A percentile compares a stretch with the other conserved stretches of the same genome.
Conservation (phyloP, 2,113 vertebrate species). For the Trachemys scripta region DNA sequence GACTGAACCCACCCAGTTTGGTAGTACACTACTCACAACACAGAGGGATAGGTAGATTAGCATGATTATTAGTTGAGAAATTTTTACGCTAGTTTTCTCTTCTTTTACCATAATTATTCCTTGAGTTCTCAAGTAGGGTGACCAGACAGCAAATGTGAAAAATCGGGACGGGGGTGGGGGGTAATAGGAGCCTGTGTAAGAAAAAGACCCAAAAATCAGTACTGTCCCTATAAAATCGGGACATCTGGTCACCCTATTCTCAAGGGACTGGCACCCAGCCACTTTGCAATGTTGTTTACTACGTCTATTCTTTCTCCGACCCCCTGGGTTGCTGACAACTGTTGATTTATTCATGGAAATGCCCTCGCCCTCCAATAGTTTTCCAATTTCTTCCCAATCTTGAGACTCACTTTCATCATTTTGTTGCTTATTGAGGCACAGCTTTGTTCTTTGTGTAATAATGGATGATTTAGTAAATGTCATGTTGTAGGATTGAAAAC, state of each 20-base stretch:
- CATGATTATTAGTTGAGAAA: too few species aligned
- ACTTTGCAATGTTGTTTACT: not conserved
- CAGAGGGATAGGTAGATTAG: not conserved
- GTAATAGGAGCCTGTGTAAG: too few species aligned
- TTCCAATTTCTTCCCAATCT: constrained; percentile 56
- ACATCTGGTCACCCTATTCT: too few species aligned
- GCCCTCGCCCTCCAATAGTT: constrained; percentile 32
- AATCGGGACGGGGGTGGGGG: too few species aligned
- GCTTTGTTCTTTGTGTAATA: constrained; percentile 61
- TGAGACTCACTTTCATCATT: constrained; percentile 56
- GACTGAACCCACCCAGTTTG: not conserved
- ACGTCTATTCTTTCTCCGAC: not conserved
- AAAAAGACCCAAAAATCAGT: too few species aligned
- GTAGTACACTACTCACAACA: not conserved
- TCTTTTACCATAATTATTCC: not conserved
- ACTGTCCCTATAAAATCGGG: too few species aligned
- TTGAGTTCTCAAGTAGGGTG: too few species aligned
- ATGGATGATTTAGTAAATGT: constrained; percentile 51
- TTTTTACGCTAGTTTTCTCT: not conserved
- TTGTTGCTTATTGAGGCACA: constrained; percentile 17
- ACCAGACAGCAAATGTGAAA: too few species aligned
- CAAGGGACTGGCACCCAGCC: not conserved
- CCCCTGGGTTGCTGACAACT: constrained; percentile 31
- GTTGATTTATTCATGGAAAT: constrained; percentile 34
- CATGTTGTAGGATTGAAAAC: constrained; percentile 27